Evolutionary conservation across 2,797 vertebrate species (phyloP).

Genomic region (Sebastes kiyomatsui): DNA sequence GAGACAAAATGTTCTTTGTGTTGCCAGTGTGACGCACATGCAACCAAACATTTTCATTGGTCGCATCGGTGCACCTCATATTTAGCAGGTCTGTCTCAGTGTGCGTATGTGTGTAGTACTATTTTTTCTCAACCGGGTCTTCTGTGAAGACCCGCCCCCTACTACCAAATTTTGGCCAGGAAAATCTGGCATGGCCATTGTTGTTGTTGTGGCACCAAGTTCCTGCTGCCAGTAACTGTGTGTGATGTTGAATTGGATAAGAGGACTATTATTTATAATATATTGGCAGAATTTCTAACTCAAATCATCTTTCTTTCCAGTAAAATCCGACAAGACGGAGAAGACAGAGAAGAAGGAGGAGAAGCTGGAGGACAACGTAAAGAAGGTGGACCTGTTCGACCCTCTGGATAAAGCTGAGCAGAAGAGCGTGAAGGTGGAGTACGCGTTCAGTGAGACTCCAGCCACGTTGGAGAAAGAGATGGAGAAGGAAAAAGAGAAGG

Average conservation of each 20-base stretch:
- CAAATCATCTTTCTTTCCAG: constrained; percentile 29
- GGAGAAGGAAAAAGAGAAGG: constrained; percentile 8
- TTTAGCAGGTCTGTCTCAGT: not conserved
- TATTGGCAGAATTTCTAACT: not conserved
- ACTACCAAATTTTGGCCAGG: too few species aligned
- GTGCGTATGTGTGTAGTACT: too few species aligned
- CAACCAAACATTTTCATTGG: not conserved
- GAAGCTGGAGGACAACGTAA: constrained; percentile 31
- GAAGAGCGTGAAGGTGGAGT: constrained; percentile 64
- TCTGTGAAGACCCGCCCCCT: too few species aligned
- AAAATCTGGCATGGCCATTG: too few species aligned
- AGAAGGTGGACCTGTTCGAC: constrained; percentile 46
- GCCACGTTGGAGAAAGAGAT: constrained; percentile 47
- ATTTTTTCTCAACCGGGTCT: too few species aligned
- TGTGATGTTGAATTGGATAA: not conserved
- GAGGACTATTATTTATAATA: not conserved
- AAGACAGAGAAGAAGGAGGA: constrained; percentile 27
- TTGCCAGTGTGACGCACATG: not conserved
- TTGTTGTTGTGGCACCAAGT: not conserved
- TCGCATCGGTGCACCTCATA: too few species aligned
- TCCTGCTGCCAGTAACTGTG: not conserved
- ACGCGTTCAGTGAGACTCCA: constrained; percentile 30
- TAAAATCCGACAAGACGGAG: constrained; percentile 64
- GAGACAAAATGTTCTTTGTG: not conserved
- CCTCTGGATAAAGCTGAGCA: constrained; percentile 47